Conservation (phyloP, 2,113 vertebrate species). For the Paratilapia polleni region DNA sequence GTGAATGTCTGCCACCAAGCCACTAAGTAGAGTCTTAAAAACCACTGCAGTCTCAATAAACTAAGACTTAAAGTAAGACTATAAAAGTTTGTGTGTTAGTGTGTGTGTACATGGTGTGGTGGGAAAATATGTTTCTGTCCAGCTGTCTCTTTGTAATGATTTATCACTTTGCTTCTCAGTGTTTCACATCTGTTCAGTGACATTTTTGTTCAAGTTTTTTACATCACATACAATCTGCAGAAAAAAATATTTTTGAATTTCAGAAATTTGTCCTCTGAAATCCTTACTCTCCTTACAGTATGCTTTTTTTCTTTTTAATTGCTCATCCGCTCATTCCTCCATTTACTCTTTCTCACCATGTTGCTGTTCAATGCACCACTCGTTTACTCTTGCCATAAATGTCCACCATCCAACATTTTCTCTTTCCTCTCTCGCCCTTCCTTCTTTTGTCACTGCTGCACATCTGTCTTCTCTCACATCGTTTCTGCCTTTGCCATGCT, state of each 20-base stretch:
- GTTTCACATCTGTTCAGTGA: constrained; percentile 3
- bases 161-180: constrained; percentile 15
- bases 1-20: neutral
- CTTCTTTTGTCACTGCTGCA: neutral
- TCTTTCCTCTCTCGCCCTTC: neutral
- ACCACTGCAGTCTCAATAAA: constrained; percentile 1
- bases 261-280: neutral
- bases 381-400: neutral
- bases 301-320: constrained; percentile 2
- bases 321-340: constrained; percentile 3
- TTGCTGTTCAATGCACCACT: neutral
- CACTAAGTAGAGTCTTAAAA: neutral
- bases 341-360: neutral
- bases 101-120: no score
- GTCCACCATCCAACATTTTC: neutral
- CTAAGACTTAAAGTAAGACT: neutral
- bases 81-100: neutral
- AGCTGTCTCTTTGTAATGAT: constrained; percentile 12
- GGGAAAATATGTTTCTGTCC: neutral
- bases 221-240: neutral
- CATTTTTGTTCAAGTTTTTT: constrained; percentile 36
- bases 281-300: neutral
- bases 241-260: neutral
- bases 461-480: constrained; percentile 5
- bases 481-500: neutral